A percentile compares a stretch with the other conserved stretches of the same genome.
These are phyloP conservation scores for Diplodus sargus DNA, from an alignment of 2,797 vertebrate species.

Conservation along the genomic window DNA sequence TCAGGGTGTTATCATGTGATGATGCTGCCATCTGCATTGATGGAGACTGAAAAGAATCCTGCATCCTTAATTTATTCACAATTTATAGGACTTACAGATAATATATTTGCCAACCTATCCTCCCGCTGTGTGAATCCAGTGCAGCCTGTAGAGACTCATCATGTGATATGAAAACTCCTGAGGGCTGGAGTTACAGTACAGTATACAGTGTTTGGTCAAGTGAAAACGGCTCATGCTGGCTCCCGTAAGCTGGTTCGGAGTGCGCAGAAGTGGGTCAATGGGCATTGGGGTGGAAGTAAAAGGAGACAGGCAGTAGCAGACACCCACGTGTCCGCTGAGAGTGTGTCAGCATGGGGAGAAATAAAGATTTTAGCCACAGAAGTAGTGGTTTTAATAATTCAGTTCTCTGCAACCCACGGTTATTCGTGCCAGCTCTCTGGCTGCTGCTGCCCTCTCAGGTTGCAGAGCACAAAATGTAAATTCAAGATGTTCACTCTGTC, in stretches of 20 bases:
- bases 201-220: background rate
- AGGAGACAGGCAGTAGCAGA: background rate
- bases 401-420: background rate
- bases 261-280: constrained; percentile 59
- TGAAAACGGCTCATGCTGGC: constrained; percentile 17
- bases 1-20: background rate
- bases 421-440: background rate
- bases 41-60: background rate
- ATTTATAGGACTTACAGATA: background rate
- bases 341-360: background rate
- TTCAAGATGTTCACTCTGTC: background rate
- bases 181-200: background rate
- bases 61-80: background rate
- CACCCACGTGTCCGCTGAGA: constrained; percentile 4
- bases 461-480: background rate
- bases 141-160: background rate
- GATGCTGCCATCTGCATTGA: background rate
- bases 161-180: background rate
- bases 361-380: background rate
- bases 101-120: background rate
- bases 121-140: background rate
- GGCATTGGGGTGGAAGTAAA: constrained; percentile 45
- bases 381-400: background rate
- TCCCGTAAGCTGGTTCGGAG: background rate
- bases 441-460: background rate